phyloP scores from a whole-genome alignment of 2,888 invertebrate genomes.

The Lathronympha strigana region DNA sequence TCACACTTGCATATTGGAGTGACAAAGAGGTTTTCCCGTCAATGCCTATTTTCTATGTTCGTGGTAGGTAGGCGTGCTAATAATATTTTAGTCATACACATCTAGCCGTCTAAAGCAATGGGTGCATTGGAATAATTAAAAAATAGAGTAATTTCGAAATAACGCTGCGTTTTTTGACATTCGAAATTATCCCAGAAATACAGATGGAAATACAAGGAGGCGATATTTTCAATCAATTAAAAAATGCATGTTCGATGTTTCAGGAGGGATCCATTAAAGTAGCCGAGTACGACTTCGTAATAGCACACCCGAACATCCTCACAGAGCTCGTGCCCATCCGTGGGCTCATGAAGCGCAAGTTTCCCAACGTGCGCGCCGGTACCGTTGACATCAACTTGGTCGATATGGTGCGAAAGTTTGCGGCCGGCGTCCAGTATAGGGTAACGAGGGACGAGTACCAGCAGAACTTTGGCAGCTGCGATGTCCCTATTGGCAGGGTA shows the following conservation, averaged over 20 bases:
- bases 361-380: conserved; percentile 87
- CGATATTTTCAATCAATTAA: background rate
- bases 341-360: conserved; percentile 90
- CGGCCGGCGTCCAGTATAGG: conserved; percentile 88
- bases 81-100: too few species aligned
- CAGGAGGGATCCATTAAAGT: conserved; percentile 87
- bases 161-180: too few species aligned
- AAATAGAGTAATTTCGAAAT: too few species aligned
- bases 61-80: too few species aligned
- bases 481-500: conserved; percentile 89
- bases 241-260: background rate
- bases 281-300: conserved; percentile 88
- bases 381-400: conserved; percentile 87
- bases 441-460: conserved; percentile 87
- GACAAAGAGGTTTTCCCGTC: too few species aligned
- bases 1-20: too few species aligned
- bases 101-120: too few species aligned
- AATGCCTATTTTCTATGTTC: too few species aligned
- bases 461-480: conserved; percentile 88
- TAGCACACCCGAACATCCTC: conserved; percentile 92
- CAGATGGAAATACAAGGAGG: background rate
- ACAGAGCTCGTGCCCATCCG: conserved; percentile 90
- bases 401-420: conserved; percentile 85
- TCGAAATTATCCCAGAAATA: background rate
- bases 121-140: too few species aligned